Base-by-base conservation (phyloP, 2,113 vertebrate genomes). In the Ciconia maguari region DNA sequence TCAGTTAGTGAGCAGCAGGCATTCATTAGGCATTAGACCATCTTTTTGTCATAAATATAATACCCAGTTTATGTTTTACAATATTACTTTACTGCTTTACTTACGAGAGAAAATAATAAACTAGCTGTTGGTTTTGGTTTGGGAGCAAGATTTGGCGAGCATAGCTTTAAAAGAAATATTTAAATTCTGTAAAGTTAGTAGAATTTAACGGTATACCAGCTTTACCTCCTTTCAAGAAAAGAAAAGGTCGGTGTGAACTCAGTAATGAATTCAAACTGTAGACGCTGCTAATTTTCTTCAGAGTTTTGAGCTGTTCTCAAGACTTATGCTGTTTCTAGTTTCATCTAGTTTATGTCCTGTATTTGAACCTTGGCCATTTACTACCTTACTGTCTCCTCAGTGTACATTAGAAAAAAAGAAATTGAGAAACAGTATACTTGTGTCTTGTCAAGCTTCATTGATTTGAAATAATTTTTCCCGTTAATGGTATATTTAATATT, bases 401-500 rank as follows among this genome's bases (percentile, higher is more conserved):
- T 26, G 30, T 70, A 54, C 70, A 27, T 76, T 79, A 91, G 36
- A 24, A 81, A 57, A 82, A 85, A 83, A 84, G 70, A 61, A 87
- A 60, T 48, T 19, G 71, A 51, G 71, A 78, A 94, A 83, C 49
- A 36, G 74, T 91, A 26, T 72, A 58, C 80, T 87, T 60, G 61
- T 57, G 74, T 90, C 87, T 86, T 10, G 55, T 79, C 66, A 18
- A 79, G 89, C 93, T 94, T 96, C 64, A 48, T 70, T 88, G 89
- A 84, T 91, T 90, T 83, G 78, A 92, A 93, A 88, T 95, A 58
- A 52, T 93, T 94, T 87, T 90, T 83, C 61, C 76, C 9, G 2
- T 88, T 97, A 96, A 95, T 93, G 87, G 48, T 4, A 11, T 88
- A 78, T 89, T 93, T 96, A 95, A 91, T 95, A 91, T 74, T 95